Conservation (phyloP, 2,888 invertebrate species). For the Zhuqinia jingwanae region DNA sequence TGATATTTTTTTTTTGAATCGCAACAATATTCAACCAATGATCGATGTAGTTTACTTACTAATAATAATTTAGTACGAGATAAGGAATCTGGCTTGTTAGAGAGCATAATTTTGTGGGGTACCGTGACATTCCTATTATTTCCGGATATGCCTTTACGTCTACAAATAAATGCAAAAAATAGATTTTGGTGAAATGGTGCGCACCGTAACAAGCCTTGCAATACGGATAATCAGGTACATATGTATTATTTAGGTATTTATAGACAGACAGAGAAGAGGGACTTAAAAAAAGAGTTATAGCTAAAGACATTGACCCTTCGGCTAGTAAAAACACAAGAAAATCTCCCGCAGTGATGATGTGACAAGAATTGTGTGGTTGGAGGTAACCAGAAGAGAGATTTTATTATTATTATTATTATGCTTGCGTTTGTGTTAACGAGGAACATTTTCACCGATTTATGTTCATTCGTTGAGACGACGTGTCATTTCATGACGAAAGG, state of each 20-base stretch:
- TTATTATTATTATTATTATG: too few species aligned
- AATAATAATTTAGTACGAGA: background rate
- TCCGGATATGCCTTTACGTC: constrained; percentile 2
- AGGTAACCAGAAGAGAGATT: background rate
- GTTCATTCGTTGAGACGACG: background rate
- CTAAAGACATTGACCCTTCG: constrained; percentile 55
- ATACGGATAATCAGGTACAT: background rate
- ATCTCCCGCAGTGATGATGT: constrained; percentile 14
- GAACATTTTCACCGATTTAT: background rate
- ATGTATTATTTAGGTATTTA: too few species aligned
- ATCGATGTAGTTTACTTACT: too few species aligned
- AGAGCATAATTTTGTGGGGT: constrained; percentile 33
- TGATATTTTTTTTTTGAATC: too few species aligned
- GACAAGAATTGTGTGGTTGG: background rate
- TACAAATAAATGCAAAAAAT: background rate
- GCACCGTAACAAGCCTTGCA: background rate
- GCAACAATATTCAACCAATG: too few species aligned
- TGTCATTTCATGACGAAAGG: constrained; percentile 21
- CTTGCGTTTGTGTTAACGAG: constrained; percentile 39
- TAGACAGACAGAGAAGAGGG: too few species aligned
- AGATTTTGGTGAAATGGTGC: background rate
- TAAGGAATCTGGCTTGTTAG: constrained; percentile 11
- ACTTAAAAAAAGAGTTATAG: constrained; percentile 8
- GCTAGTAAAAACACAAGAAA: background rate
- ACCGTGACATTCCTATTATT: constrained; percentile 49